Evolutionary conservation across 2,888 invertebrate genomes (phyloP), one percentile per base, ranked within the genome.

Genomic region (Epinotia nisella): DNA sequence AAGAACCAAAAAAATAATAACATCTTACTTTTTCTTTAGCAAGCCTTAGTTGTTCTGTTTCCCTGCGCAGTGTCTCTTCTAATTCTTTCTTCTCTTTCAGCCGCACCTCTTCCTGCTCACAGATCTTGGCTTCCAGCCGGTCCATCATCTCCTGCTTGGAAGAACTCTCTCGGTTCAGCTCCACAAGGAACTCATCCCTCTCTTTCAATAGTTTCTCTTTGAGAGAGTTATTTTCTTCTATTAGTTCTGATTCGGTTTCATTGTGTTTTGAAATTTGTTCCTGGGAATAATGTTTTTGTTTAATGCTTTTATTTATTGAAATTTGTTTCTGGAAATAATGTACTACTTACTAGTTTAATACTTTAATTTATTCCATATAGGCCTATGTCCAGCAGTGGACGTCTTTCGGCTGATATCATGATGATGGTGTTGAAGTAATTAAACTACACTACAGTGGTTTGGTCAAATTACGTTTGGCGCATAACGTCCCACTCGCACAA

Each of bases 111-210:
- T 91, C 92, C 81, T 94, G 94, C 75, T 91, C 91, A n/a, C 81
- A 83, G 71, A 94, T 92, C 68, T 93, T 90, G 3, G 83, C 85
- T 75, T 94, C 91, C 62, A 95, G 87, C 67, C 94, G 94, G 55
- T 91, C 87, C 61, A 95, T 77, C 74, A 93, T 86, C 73, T 92
- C 92, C 76, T 95, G 91, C 85, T 94, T 95, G 1, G 94, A 94
- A 13, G 90, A 85, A 78, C 86, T 94, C 75, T 95, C 95, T 75
- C 92, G 85, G 39, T 87, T 89, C 49, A 95, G 79, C 75, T 91
- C 91, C 9, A 82, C 81, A 58, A 95, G 88, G 77, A 95, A 95
- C 61, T 94, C 92, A 65, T 90, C 85, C 71, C 94, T 85, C 76
- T 95, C 95, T 67, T 91, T 91, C 59, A 88, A 82, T 3, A 95